phyloP scores from a whole-genome alignment of 2,888 invertebrate genomes.

The Strigamia crassipes region DNA sequence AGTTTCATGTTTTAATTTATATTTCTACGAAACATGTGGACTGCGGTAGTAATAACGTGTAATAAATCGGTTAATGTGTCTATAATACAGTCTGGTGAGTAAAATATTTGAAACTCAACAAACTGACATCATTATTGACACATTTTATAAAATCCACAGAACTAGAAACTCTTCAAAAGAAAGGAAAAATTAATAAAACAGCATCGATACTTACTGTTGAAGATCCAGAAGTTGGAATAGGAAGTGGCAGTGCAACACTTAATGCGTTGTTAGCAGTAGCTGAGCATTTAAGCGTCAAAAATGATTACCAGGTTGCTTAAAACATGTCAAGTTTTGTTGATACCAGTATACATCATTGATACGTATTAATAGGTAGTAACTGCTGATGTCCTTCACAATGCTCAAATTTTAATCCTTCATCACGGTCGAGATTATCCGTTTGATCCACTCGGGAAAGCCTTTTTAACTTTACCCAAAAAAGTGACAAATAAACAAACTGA shows the following conservation, averaged over 20 bases:
- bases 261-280: slow-evolving; percentile 62
- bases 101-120: background rate
- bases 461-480: slow-evolving; percentile 44
- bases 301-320: slow-evolving; percentile 45
- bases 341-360: background rate
- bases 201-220: slow-evolving; percentile 57
- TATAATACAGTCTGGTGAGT: background rate
- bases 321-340: background rate
- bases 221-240: slow-evolving; percentile 59
- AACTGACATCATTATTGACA: background rate
- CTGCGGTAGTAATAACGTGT: slow-evolving; percentile 17
- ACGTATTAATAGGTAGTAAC: slow-evolving; percentile 45
- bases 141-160: slow-evolving; percentile 53
- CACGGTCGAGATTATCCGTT: slow-evolving; percentile 45
- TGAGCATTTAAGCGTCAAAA: slow-evolving; percentile 60
- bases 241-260: slow-evolving; percentile 64
- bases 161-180: slow-evolving; percentile 56
- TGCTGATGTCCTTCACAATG: slow-evolving; percentile 44
- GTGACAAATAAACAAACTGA: slow-evolving; percentile 49
- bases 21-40: slow-evolving; percentile 31
- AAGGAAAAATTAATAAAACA: slow-evolving; percentile 56
- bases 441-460: slow-evolving; percentile 48
- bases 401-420: slow-evolving; percentile 46
- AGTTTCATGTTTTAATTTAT: too few relatives aligned
- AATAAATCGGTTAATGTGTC: background rate